Percentiles rank a stretch among this genome's conserved stretches.
Evolutionary conservation across 2,113 vertebrate genomes (phyloP).

Genomic region (Pontoporia blainvillei): DNA sequence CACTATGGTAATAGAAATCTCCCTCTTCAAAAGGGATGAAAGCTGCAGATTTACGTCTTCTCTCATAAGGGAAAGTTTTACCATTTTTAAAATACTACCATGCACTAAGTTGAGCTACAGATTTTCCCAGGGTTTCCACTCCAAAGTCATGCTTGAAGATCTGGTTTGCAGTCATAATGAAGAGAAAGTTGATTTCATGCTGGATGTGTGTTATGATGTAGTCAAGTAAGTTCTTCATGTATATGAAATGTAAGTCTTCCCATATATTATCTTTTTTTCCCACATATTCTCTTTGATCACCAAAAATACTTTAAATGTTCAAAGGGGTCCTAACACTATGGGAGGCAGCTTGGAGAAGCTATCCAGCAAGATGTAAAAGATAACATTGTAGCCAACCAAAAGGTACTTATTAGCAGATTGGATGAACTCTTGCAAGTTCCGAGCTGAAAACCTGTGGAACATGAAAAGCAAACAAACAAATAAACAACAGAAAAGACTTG

Average conservation of each 20-base stretch:
- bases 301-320: constrained; percentile 19
- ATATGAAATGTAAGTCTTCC: constrained; percentile 34
- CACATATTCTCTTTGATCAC: not conserved
- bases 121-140: constrained; percentile 66
- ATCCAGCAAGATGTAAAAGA: constrained; percentile 70
- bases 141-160: constrained; percentile 61
- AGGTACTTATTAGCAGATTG: constrained; percentile 72
- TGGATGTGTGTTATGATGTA: not conserved
- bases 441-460: constrained; percentile 38
- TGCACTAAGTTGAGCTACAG: constrained; percentile 63
- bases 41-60: constrained; percentile 31
- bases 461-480: not conserved
- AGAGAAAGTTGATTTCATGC: constrained; percentile 70
- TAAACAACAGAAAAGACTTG: not conserved
- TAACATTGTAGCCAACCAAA: constrained; percentile 68
- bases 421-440: constrained; percentile 59
- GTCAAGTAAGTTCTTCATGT: constrained; percentile 50
- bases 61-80: constrained; percentile 63
- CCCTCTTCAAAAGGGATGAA: constrained; percentile 63
- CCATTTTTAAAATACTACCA: constrained; percentile 44
- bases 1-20: constrained; percentile 73
- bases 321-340: constrained; percentile 23
- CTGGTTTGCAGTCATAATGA: constrained; percentile 63
- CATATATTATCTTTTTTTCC: not conserved
- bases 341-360: not conserved